Evolutionary conservation across 1,140 invertebrate species (phyloP), one percentile per base, ranked within the genome.

Genomic region (Drosophila nikananu): DNA sequence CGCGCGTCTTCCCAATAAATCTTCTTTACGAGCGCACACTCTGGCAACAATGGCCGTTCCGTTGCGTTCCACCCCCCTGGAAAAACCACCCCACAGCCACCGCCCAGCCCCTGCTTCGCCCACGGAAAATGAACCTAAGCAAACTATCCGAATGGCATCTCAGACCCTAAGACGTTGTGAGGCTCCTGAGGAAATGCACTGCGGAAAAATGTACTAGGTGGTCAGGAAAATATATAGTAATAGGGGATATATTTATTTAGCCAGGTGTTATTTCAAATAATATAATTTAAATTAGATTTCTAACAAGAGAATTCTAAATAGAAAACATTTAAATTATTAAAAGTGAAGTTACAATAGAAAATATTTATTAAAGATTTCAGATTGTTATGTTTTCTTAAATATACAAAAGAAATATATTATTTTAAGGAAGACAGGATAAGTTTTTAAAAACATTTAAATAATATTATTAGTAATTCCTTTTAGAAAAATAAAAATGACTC

Each of bases 1-100:
- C 80, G 86, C 91, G 91, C 91, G 91, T 92, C 91, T 89, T 92
- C 82, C 73, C 91, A 92, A 92, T 92, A 92, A 92, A 92, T 92
- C 91, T 92, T 86, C 76, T 92, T 92, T 92, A 92, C 91, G 91
- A 92, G 86, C 87, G 86, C 87, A 92, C 91, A 92, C 91, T 90
- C 84, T 92, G 91, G 91, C 91, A 89, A 89, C 91, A 92, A 92
- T 92, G 91, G 91, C 91, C 79, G 77, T 77, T 70, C 64, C 61
- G 73, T 57, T 57, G 35, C 35, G 54, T 57, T 55, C 63, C 70
- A 49, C 61, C 59, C 75, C 66, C 68, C 62, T 35, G 37, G 25
- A 57, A 57, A 57, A 57, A 21, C 25, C 49, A 21, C 35, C 39
- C 58, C 27, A 55, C 67, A 39, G 35, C 39, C 30, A 9, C 9